A percentile compares a stretch with the other conserved stretches of the same genome.
These are phyloP conservation scores for Andrena hattorfiana DNA, from an alignment of 2,888 invertebrate genomes.

Conservation along the genomic window DNA sequence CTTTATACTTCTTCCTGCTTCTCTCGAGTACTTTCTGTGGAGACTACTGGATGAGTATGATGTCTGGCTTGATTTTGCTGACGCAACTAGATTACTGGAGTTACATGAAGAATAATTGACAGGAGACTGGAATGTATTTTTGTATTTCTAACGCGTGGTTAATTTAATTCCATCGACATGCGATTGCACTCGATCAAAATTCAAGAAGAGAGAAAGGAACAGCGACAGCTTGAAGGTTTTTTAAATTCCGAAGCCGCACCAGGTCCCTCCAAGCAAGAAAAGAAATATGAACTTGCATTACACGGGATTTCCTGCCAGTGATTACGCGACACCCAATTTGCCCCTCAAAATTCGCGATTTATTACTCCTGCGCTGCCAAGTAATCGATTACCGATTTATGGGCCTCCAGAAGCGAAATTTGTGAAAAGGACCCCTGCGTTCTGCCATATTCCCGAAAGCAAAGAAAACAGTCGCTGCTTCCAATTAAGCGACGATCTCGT, in stretches of 20 bases:
- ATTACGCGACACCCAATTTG: background rate
- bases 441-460: background rate
- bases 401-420: background rate
- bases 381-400: conserved; percentile 24
- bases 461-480: conserved; percentile 3
- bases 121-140: too few species aligned
- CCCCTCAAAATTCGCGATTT: background rate
- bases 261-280: background rate
- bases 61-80: too few species aligned
- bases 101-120: too few species aligned
- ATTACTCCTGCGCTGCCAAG: background rate
- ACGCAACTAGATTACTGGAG: too few species aligned
- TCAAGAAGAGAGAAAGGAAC: background rate
- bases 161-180: too few species aligned
- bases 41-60: too few species aligned
- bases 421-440: background rate
- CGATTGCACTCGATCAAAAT: too few species aligned
- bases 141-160: too few species aligned
- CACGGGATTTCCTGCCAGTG: background rate
- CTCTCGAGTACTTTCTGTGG: too few species aligned
- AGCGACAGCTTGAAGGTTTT: background rate
- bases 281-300: conserved; percentile 3
- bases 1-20: too few species aligned
- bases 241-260: background rate
- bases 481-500: conserved; percentile 18